Conservation (phyloP, 2,113 vertebrate species). For the Mobula birostris region DNA sequence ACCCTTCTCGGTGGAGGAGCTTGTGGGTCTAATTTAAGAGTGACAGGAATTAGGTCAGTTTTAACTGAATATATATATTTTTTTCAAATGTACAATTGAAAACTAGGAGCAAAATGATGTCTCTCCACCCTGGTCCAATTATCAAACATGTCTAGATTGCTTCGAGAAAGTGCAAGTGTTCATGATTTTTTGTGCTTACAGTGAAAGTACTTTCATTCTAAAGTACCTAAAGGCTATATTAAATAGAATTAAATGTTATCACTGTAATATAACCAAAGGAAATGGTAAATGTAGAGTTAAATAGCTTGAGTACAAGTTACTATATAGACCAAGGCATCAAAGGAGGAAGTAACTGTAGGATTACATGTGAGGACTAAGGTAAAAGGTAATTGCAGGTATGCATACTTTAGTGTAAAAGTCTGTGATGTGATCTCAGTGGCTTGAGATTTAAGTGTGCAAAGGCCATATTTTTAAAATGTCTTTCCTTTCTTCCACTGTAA, state of each 20-base stretch:
- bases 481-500: constrained; percentile 20
- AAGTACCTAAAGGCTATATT: not conserved
- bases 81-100: not conserved
- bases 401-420: not conserved
- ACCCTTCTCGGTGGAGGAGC: not conserved
- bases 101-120: not conserved
- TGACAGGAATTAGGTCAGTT: not conserved
- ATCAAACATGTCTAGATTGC: not conserved
- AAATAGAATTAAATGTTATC: not conserved
- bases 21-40: not conserved
- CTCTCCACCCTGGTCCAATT: not conserved
- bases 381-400: constrained; percentile 1
- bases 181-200: not conserved
- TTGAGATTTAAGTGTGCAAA: not conserved
- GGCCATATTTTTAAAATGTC: not conserved
- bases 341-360: constrained; percentile 31
- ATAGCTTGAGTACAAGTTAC: not conserved
- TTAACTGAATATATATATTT: not conserved
- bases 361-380: not conserved
- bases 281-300: constrained; percentile 11
- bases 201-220: not conserved
- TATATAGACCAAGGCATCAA: not conserved
- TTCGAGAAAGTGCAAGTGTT: not conserved
- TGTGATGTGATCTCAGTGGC: not conserved
- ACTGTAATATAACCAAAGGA: not conserved